Evolutionary conservation across 2,888 invertebrate genomes (phyloP).

Genomic region (Tetragnatha montana): DNA sequence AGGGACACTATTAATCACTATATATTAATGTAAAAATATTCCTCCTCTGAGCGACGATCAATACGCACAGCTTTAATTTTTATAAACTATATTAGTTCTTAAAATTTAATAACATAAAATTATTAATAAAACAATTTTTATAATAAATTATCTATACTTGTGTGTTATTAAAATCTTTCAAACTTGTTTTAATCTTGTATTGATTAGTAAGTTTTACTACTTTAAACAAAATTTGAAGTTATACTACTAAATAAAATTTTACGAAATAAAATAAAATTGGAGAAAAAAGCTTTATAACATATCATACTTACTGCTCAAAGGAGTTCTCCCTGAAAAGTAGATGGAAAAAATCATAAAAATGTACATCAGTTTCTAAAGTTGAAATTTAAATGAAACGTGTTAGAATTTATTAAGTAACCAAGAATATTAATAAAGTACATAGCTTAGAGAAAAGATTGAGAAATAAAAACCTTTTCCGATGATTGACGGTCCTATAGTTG

Average conservation of each 20-base stretch:
- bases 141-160: too few relatives aligned
- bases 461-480: background rate
- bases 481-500: background rate
- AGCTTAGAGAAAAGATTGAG: background rate
- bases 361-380: background rate
- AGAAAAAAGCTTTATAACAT: background rate
- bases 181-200: too few relatives aligned
- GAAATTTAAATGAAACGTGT: background rate
- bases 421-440: background rate
- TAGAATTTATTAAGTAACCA: too few relatives aligned
- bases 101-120: too few relatives aligned
- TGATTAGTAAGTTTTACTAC: too few relatives aligned
- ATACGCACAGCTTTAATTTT: background rate
- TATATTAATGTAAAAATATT: background rate
- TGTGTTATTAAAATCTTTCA: too few relatives aligned
- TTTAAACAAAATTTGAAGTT: too few relatives aligned
- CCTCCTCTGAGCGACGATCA: too few relatives aligned
- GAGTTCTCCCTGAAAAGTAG: slow-evolving; percentile 12
- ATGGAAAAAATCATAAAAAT: too few relatives aligned
- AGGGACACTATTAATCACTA: background rate
- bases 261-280: too few relatives aligned
- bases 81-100: background rate
- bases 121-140: too few relatives aligned
- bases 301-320: slow-evolving; percentile 15
- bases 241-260: too few relatives aligned